phyloP scores from a whole-genome alignment of 2,113 vertebrate species.

The Lagenorhynchus albirostris region DNA sequence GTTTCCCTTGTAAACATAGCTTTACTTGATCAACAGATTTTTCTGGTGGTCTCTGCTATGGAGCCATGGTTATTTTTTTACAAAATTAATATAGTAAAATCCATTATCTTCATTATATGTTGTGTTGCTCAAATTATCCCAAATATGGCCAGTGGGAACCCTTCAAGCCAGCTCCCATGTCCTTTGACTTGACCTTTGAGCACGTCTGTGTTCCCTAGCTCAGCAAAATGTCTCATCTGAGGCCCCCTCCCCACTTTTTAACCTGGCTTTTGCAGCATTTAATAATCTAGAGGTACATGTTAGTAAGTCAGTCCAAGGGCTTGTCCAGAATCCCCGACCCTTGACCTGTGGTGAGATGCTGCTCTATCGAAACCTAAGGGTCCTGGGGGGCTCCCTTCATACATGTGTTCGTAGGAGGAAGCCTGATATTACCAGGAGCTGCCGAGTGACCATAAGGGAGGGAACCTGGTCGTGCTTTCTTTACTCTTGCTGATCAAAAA shows the following conservation, averaged over 20 bases:
- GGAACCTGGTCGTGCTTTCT: not conserved
- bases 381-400: not conserved
- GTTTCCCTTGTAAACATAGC: not conserved
- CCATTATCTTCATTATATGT: not conserved
- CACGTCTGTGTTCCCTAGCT: not conserved
- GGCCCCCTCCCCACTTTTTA: not conserved
- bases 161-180: not conserved
- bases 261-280: not conserved
- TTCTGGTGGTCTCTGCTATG: not conserved
- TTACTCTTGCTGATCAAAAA: not conserved
- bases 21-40: not conserved
- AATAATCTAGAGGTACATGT: no score
- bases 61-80: not conserved
- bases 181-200: not conserved
- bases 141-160: not conserved
- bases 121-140: not conserved
- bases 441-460: not conserved
- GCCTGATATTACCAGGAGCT: not conserved
- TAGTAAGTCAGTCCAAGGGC: not conserved
- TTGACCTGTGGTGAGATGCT: not conserved
- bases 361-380: not conserved
- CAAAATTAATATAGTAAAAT: not conserved
- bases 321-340: no score
- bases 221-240: not conserved
- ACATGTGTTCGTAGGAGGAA: not conserved